Evolutionary conservation across 2,888 invertebrate species (phyloP), one percentile per base, ranked within the genome.

Genomic region (Callimorpha dominula): DNA sequence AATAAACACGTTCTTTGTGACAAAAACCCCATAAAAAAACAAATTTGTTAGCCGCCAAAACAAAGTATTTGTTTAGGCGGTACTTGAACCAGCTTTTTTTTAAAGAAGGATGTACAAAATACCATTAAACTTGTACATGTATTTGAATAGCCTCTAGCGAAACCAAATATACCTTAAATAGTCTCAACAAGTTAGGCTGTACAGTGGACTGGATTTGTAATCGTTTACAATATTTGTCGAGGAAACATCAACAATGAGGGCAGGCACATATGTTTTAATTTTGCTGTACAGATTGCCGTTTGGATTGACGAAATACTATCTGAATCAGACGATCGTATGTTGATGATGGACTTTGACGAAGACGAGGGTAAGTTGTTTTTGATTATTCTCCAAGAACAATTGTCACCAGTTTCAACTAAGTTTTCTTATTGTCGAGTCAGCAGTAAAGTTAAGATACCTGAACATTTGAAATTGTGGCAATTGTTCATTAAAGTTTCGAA

Each of bases 311-410:
- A 95, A 84, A 92, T 95, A 67, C 88, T 95, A 17, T 82, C 87
- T 40, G 95, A 95, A 77, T 93, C 95, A 2, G 94, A 95, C 50
- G 95, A 95, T 68, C 89, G 93, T n/a, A 94, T 95, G 94, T 85
- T 95, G 43, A 94, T 95, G 94, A 95, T 95, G 95, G 95, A 95
- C 85, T 92, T 91, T 73, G 95, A 95, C 71, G 95, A 95, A 86
- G 95, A 95, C 71, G 92, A 94, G 14, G 95, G 95, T 95, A 85
- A 90, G 88, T 75, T 63, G 9, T 46, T 65, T 65, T 68, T 52
- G n/a, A 20, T n/a, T 68, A 62, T n/a, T 62, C 40, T 52, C 73
- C 40, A 71, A 71, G 85, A 88, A 89, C 89, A 89, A 88, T 91
- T 91, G 88, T 88, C 88, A 88, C 78, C 79, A 86, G 82, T 88